A percentile compares a stretch with the other conserved stretches of the same genome.
phyloP scores from a whole-genome alignment of 2,797 vertebrate genomes.

The Picus viridis region DNA sequence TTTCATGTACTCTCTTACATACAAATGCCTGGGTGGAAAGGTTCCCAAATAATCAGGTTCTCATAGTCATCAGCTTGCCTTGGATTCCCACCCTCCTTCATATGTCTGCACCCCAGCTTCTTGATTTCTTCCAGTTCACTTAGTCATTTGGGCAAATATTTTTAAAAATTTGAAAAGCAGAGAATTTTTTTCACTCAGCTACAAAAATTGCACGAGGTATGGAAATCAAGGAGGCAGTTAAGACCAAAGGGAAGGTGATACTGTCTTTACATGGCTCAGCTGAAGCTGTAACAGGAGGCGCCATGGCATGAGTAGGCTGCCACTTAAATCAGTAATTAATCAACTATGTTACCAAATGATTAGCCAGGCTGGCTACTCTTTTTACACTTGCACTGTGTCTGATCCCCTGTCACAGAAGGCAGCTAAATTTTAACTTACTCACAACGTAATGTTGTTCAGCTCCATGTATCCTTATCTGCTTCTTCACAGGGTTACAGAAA shows the following conservation, averaged over 20 bases:
- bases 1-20: not conserved
- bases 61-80: not conserved
- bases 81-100: not conserved
- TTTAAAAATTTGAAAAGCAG: not conserved
- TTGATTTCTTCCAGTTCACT: not conserved
- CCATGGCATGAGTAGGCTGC: fast-evolving
- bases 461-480: not conserved
- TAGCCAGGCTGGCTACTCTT: not conserved
- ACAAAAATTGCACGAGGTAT: not conserved
- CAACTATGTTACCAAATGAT: not conserved
- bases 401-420: not conserved
- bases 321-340: not conserved
- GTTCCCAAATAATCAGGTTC: not conserved
- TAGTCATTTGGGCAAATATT: too few relatives aligned
- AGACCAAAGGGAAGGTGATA: not conserved
- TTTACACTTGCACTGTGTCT: not conserved
- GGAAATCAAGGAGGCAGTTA: not conserved
- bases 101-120: not conserved
- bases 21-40: not conserved
- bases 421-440: not conserved
- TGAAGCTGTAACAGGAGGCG: not conserved
- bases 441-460: not conserved
- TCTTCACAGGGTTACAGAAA: not conserved
- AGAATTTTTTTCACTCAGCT: not conserved
- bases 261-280: not conserved